Evolutionary conservation across 1,140 invertebrate species (phyloP).

Genomic region (Meloidogyne hapla): DNA sequence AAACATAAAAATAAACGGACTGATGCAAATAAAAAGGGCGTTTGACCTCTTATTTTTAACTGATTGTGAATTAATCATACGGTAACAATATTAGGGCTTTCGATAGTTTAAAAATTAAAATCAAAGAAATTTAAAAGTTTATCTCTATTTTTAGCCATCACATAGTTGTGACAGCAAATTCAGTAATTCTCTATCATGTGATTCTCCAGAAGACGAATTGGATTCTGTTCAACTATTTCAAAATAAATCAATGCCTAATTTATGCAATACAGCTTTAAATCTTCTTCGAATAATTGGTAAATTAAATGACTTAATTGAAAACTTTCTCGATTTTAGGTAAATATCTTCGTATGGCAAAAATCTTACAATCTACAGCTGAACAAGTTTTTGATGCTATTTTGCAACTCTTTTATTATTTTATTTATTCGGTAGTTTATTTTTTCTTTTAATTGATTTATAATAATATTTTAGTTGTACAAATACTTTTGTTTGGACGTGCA

Average conservation of each 20-base stretch:
- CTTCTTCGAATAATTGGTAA: constrained; percentile 86
- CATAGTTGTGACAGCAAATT: background rate
- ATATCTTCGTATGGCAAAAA: constrained; percentile 84
- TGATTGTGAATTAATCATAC: background rate
- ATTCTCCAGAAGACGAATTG: background rate
- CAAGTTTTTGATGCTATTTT: constrained; percentile 86
- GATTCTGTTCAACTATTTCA: background rate
- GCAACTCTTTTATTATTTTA: constrained; percentile 89
- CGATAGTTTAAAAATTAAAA: too few species aligned
- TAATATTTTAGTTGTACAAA: constrained; percentile 36
- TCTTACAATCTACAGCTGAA: constrained; percentile 84
- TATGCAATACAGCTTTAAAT: constrained; percentile 89
- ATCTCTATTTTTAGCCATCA: background rate
- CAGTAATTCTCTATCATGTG: background rate
- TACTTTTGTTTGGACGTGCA: constrained; percentile 31
- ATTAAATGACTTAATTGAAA: constrained; percentile 49
- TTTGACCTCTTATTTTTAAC: background rate
- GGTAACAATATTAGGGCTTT: background rate
- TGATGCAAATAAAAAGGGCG: background rate
- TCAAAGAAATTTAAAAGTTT: background rate
- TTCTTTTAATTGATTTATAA: background rate
- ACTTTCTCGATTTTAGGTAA: constrained; percentile 44
- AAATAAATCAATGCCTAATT: constrained; percentile 67
- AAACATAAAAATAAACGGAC: background rate
- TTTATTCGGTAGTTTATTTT: constrained; percentile 26